A percentile compares a stretch with the other conserved stretches of the same genome.
phyloP scores from a whole-genome alignment of 1,140 invertebrate species.

The Aphelinus atriplicis region DNA sequence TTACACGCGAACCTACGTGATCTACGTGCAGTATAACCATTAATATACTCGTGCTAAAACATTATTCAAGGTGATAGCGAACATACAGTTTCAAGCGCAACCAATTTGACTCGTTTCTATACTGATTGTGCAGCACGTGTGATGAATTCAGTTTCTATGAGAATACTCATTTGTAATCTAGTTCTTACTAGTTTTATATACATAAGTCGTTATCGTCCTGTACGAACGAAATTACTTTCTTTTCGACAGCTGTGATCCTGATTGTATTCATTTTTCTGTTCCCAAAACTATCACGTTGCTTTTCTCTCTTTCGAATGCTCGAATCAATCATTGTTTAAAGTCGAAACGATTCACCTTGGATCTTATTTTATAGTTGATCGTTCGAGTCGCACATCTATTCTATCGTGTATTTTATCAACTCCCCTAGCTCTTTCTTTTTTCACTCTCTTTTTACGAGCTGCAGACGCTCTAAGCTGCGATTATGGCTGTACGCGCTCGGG shows the following conservation, averaged over 20 bases:
- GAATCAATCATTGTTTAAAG: background rate
- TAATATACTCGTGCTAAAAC: background rate
- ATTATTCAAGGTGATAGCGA: slow-evolving; percentile 5
- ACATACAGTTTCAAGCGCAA: background rate
- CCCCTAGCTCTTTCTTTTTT: no score
- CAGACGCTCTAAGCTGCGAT: background rate
- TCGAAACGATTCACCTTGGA: background rate
- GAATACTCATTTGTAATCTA: background rate
- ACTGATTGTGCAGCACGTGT: background rate
- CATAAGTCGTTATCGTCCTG: background rate
- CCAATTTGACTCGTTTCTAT: slow-evolving; percentile 15
- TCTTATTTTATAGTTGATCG: no score
- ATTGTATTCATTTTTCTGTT: no score
- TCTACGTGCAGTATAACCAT: no score
- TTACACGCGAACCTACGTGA: no score
- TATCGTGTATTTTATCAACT: background rate
- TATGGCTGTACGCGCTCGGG: slow-evolving; percentile 2
- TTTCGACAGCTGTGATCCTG: no score
- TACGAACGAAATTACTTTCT: background rate
- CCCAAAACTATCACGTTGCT: no score
- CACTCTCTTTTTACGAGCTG: background rate
- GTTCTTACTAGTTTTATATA: background rate
- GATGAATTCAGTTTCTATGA: background rate
- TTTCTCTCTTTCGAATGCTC: no score
- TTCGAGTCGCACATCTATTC: background rate